Conservation (phyloP, 2,888 invertebrate genomes). For the Gryllus longicercus region DNA sequence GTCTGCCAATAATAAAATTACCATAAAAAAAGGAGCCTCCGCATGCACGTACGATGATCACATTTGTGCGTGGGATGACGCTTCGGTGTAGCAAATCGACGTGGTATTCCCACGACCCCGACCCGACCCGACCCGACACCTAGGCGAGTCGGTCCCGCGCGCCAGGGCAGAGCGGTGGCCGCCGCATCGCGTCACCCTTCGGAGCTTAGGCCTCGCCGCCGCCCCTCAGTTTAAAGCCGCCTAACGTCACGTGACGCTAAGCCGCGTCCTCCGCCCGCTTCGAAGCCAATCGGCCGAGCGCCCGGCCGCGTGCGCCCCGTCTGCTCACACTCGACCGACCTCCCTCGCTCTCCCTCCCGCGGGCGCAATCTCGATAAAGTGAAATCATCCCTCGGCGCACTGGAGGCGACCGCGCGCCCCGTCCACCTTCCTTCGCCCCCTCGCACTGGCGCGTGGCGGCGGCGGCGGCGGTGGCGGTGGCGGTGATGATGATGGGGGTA, state of each 20-base stretch:
- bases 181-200: not conserved
- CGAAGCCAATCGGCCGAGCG: not conserved
- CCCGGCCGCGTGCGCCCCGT: not conserved
- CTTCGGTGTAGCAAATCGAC: too few species aligned
- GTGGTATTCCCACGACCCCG: too few species aligned
- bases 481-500: too few species aligned
- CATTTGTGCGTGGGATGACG: too few species aligned
- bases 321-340: not conserved
- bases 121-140: too few species aligned
- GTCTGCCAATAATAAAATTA: too few species aligned
- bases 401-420: not conserved
- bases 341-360: not conserved
- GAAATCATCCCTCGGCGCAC: not conserved
- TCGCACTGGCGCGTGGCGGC: too few species aligned
- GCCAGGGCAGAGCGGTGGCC: not conserved
- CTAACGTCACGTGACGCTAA: slow-evolving; percentile 3
- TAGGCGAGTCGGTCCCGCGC: too few species aligned
- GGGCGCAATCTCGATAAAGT: not conserved
- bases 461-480: too few species aligned
- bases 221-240: not conserved
- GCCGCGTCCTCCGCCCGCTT: not conserved
- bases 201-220: not conserved
- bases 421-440: not conserved
- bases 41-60: too few species aligned
- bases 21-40: too few species aligned